Base-by-base conservation (phyloP, 2,888 invertebrate species). In the Sphecodes monilicornis region DNA sequence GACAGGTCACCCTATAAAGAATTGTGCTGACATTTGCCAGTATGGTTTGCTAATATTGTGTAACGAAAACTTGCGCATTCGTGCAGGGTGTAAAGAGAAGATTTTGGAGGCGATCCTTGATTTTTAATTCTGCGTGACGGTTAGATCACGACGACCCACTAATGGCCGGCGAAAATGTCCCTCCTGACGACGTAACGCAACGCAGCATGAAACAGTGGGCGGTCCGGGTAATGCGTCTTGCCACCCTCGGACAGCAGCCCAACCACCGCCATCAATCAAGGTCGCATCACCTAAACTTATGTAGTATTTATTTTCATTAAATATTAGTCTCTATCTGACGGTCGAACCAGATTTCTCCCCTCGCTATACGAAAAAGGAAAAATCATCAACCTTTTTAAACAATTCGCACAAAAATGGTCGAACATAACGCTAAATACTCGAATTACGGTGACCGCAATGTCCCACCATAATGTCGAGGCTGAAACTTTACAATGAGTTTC, bases 291-390 rank as follows among this genome's bases (percentile, higher is more conserved):
- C 88, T 92, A 91, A 94, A 92, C 94, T 94, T 93, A 93, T 94
- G 91, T 93, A 93, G 94, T 94, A 94, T 94, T 94, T 94, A 94
- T 94, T 94, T 94, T 94, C 94, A 94, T 94, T 94, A 94, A 91
- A 92, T 91, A 85, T 84, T 88, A 82, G 82, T 60, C 46, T 60
- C 76, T 41, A 11, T 41, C 54, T 54, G 72, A 39, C 75, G 78
- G 69, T 78, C 68, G 39, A 46, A 41, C 68, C 41, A 39, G 26
- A 64, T 73, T 80, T 60, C 64, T 43, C 73, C 41, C 60, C n/a
- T 11, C 46, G 4, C 13, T 26, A n/a, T 16, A 22, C 11, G 5
- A 29, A 16, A 57, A 32, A 11, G 36, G 13, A 50, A 41, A n/a
- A 68, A 60, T n/a, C 26, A 29, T 70, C 32, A 5, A 6, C n/a